Evolutionary conservation across 1,140 invertebrate species (phyloP).

Genomic region (Neoseiulus cucumeris): DNA sequence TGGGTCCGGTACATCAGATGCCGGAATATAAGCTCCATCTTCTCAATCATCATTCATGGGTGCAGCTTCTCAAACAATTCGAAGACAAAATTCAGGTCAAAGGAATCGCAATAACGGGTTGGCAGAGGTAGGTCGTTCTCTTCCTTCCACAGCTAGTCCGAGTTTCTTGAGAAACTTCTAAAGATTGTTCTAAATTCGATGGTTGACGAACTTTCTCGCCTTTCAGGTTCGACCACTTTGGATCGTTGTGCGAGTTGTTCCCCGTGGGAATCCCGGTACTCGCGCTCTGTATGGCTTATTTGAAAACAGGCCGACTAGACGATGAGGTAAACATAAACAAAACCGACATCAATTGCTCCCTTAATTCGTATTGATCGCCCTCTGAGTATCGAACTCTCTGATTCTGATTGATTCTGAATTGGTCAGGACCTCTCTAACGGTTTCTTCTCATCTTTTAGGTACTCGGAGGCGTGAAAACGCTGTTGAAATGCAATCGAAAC

Average conservation of each 20-base stretch:
- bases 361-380: too few species aligned
- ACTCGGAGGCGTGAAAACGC: slow-evolving; percentile 20
- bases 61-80: slow-evolving; percentile 23
- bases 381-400: too few species aligned
- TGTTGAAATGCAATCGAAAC: slow-evolving; percentile 13
- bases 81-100: slow-evolving; percentile 24
- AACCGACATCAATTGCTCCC: too few species aligned
- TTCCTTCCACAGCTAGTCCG: too few species aligned
- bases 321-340: slow-evolving; percentile 2
- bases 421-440: too few species aligned
- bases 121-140: slow-evolving; percentile 27
- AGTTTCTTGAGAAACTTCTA: too few species aligned
- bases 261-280: slow-evolving; percentile 40
- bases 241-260: slow-evolving; percentile 41
- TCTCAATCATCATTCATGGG: slow-evolving; percentile 32
- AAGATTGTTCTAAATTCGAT: too few species aligned
- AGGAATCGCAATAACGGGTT: slow-evolving; percentile 35
- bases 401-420: too few species aligned
- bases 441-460: slow-evolving; percentile 13
- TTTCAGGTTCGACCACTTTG: slow-evolving; percentile 40
- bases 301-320: slow-evolving; percentile 17
- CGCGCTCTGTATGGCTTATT: slow-evolving; percentile 27
- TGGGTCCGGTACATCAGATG: slow-evolving; percentile 25
- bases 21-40: slow-evolving; percentile 31
- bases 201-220: too few species aligned